A percentile compares a stretch with the other conserved stretches of the same genome.
These are phyloP conservation scores for Lepidurus apus DNA, from an alignment of 1,140 invertebrate species.

Conservation along the genomic window DNA sequence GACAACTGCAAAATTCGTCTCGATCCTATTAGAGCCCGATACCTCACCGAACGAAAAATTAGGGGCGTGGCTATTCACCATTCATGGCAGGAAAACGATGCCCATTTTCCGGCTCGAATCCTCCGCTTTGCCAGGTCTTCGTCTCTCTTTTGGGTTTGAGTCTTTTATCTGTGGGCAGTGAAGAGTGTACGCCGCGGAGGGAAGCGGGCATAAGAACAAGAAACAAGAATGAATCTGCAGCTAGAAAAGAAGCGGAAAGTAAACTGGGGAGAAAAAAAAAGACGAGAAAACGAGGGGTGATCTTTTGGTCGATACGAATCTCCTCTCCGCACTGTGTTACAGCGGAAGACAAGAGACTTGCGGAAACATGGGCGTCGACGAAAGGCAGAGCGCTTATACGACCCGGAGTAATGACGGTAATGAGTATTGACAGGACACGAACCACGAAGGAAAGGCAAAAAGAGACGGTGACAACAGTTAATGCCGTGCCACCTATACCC, in stretches of 20 bases:
- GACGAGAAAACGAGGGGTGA: background rate
- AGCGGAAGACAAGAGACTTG: constrained; percentile 13
- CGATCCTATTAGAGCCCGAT: background rate
- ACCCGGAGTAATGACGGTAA: constrained; percentile 3
- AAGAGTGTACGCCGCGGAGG: background rate
- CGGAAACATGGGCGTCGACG: constrained; percentile 13
- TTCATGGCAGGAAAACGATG: background rate
- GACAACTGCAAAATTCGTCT: background rate
- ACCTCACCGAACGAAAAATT: background rate
- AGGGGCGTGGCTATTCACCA: background rate
- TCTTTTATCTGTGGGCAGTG: background rate
- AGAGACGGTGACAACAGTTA: background rate
- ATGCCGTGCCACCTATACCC: background rate
- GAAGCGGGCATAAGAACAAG: background rate
- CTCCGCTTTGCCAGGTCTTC: background rate
- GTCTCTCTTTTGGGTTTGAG: background rate
- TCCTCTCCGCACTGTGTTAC: background rate
- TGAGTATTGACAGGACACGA: constrained; percentile 1
- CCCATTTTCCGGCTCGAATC: constrained; percentile 1
- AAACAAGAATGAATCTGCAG: background rate
- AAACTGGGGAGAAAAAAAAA: background rate
- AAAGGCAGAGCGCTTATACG: constrained; percentile 8
- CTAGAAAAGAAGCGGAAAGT: background rate
- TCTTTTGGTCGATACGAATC: constrained; percentile 21
- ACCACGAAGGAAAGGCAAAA: background rate